Base-by-base conservation (phyloP, 2,113 vertebrate species). In the Coreoperca whiteheadi region DNA sequence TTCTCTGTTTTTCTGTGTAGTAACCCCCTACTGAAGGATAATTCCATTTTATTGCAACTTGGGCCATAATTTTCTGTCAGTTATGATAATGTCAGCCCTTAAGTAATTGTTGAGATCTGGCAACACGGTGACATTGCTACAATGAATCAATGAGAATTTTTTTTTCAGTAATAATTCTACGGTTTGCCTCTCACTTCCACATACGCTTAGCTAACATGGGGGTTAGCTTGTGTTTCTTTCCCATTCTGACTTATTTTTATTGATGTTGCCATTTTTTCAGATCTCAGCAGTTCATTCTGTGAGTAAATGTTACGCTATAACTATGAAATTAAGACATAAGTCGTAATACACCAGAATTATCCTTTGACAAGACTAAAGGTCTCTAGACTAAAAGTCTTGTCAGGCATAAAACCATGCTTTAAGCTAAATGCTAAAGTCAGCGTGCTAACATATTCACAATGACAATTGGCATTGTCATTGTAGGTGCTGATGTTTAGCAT, bases 11-110 rank as follows among this genome's bases (percentile, higher is more conserved):
- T 61, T 73, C 46, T 50, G 28, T 56, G n/a, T 6, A 25, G 4
- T 56, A 15, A 73, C 43, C 14, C 57, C 14, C 1, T 14, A 32
- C 51, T 56, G 7, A 64, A 71, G 50, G 56, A 56, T 79, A 60
- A 39, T 74, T 82, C 41, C 10, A 30, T 66, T 81, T 84, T 71
- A 74, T 81, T 81, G 28, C 46, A 53, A 39, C 30, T 37, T 32
- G 16, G n/a, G 23, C 34, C 12, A 30, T 28, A 8, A 43, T 76
- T 65, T 76, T 85, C 37, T 75, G 50, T 82, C 41, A 16, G 39
- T 72, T 67, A 30, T 23, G 53, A 69, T 66, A 70, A 11, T 54
- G 30, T 71, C 56, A 46, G 53, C 68, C 16, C 2, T 37, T 41
- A 34, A 34, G 30, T 71, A 73, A 16, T 37, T 39, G 12, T 30